A percentile compares a stretch with the other conserved stretches of the same genome.
These are phyloP conservation scores for Mactromeris polynyma DNA, from an alignment of 2,888 invertebrate genomes.

Conservation along the genomic window DNA sequence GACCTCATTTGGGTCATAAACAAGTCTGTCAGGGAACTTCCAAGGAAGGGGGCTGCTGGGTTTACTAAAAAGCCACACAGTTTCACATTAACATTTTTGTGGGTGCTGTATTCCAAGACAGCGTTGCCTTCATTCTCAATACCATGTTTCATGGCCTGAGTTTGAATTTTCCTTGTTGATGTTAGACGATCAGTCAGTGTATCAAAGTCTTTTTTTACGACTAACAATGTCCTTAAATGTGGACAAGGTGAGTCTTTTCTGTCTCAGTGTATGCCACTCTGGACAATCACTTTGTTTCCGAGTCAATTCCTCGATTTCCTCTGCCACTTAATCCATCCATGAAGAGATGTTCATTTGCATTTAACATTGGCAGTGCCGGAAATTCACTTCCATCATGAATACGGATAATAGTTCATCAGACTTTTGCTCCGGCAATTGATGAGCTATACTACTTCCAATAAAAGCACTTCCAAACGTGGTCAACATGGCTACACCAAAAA, in stretches of 20 bases:
- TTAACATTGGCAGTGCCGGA: constrained; percentile 23
- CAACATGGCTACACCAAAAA: no score
- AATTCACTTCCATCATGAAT: constrained; percentile 15
- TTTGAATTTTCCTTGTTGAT: not conserved
- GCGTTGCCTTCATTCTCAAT: constrained; percentile 26
- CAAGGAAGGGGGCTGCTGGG: not conserved
- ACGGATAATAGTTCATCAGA: constrained; percentile 8
- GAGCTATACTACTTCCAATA: constrained; percentile 8
- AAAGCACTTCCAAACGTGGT: constrained; percentile 14
- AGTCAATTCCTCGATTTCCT: constrained; percentile 14
- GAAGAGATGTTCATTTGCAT: constrained; percentile 19
- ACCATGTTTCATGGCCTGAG: constrained; percentile 35
- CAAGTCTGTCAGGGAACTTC: not conserved
- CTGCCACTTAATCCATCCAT: constrained; percentile 4
- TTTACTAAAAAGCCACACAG: constrained; percentile 11
- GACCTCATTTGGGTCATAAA: not conserved
- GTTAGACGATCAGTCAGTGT: constrained; percentile 28
- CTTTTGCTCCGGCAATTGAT: constrained; percentile 29
- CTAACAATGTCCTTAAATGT: constrained; percentile 14
- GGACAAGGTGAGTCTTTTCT: not conserved
- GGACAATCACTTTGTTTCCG: constrained; percentile 24
- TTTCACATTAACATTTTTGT: constrained; percentile 28
- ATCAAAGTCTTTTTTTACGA: constrained; percentile 27
- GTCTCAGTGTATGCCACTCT: constrained; percentile 21
- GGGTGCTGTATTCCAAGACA: constrained; percentile 27